These are phyloP conservation scores for Mya arenaria DNA, from an alignment of 1,140 invertebrate species.

Conservation along the genomic window DNA sequence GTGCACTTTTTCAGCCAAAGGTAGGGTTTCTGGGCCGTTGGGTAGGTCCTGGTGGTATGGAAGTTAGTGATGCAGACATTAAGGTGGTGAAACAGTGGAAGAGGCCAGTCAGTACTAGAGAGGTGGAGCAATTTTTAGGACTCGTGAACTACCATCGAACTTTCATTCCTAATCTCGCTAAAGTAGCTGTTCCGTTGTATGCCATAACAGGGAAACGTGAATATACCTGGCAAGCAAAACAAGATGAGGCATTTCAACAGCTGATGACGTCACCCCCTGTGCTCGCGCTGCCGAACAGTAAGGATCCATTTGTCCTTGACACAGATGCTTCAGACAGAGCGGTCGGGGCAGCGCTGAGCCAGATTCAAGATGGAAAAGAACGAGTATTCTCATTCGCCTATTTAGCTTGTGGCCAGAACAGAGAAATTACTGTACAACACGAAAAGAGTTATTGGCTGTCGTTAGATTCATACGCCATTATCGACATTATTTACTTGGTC, in stretches of 20 bases:
- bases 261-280: not conserved
- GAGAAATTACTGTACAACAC: conserved; percentile 15
- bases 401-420: conserved; percentile 4
- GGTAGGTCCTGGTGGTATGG: conserved; percentile 9
- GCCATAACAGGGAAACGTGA: not conserved
- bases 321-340: conserved; percentile 5
- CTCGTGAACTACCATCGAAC: not conserved
- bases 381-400: not conserved
- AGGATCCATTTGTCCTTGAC: conserved; percentile 2
- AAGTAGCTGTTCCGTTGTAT: not conserved
- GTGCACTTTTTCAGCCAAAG: not conserved
- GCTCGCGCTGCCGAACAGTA: not conserved
- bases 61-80: not conserved
- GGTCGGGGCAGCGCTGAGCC: not conserved
- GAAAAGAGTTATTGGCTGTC: conserved; percentile 41
- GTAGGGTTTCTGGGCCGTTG: conserved; percentile 26
- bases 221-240: not conserved
- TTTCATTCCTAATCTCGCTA: conserved; percentile 4
- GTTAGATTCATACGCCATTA: conserved; percentile 46
- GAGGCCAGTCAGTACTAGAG: not conserved
- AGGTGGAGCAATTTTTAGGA: not conserved
- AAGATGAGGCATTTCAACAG: not conserved
- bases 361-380: conserved; percentile 2
- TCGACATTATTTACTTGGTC: conserved; percentile 18
- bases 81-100: not conserved